These are phyloP conservation scores for Procavia capensis DNA, from an alignment of 2,113 vertebrate species.

Conservation along the genomic window DNA sequence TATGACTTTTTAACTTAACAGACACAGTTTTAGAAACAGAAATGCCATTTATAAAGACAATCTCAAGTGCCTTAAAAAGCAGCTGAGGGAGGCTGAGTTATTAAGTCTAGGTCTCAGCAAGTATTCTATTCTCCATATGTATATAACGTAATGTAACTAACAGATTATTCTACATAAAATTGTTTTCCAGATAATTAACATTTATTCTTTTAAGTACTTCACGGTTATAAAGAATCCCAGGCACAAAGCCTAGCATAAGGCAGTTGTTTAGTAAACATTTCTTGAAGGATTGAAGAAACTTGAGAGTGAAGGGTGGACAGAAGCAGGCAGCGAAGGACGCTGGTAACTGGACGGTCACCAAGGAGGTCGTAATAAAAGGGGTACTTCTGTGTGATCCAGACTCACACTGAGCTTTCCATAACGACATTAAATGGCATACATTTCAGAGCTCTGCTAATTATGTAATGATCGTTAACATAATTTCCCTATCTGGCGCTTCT, in stretches of 20 bases:
- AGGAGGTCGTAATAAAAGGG: neutral
- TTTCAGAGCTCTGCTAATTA: conserved; percentile 27
- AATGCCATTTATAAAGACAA: neutral
- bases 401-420: neutral
- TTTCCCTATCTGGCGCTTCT: neutral
- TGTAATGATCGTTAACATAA: neutral
- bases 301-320: neutral
- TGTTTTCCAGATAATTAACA: conserved; percentile 28
- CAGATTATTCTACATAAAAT: conserved; percentile 33
- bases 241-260: neutral
- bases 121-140: neutral
- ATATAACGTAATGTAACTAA: neutral
- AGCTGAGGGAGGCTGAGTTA: neutral
- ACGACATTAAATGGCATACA: neutral
- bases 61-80: conserved; percentile 21
- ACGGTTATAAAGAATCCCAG: neutral
- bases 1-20: neutral
- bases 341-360: neutral
- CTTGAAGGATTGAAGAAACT: neutral
- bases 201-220: neutral
- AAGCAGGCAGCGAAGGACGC: neutral
- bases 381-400: neutral
- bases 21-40: conserved; percentile 17
- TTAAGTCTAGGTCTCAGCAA: neutral
- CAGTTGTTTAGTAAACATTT: neutral